Conservation (phyloP, 2,888 invertebrate genomes). For the Aquatica leii region DNA sequence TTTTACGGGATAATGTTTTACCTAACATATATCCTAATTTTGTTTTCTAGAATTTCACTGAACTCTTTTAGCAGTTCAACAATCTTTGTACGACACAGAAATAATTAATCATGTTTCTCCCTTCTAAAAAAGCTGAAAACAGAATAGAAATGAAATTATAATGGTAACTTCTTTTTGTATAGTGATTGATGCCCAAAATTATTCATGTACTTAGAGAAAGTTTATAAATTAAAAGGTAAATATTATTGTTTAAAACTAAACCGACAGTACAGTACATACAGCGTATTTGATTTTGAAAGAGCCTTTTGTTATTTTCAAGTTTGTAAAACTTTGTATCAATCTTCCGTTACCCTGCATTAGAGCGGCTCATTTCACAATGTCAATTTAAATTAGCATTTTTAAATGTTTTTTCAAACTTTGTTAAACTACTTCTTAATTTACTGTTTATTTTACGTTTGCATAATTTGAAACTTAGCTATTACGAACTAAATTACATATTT, state of each 20-base stretch:
- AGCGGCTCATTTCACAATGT: slow-evolving; percentile 50
- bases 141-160: too few relatives aligned
- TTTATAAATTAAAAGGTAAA: slow-evolving; percentile 33
- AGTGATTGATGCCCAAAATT: slow-evolving; percentile 25
- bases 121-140: too few relatives aligned
- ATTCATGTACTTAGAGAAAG: slow-evolving; percentile 20
- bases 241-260: slow-evolving; percentile 41
- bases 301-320: slow-evolving; percentile 35
- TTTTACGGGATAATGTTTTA: too few relatives aligned
- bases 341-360: slow-evolving; percentile 46
- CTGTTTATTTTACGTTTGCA: slow-evolving; percentile 45
- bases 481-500: slow-evolving; percentile 34
- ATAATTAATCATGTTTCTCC: too few relatives aligned
- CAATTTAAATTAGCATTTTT: slow-evolving; percentile 54
- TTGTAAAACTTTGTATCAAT: slow-evolving; percentile 42
- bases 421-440: slow-evolving; percentile 45
- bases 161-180: too few relatives aligned
- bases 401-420: slow-evolving; percentile 51
- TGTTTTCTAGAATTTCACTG: too few relatives aligned
- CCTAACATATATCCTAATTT: too few relatives aligned
- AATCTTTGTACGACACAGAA: too few relatives aligned
- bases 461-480: slow-evolving; percentile 42
- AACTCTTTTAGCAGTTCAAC: too few relatives aligned
- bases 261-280: slow-evolving; percentile 33
- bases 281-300: slow-evolving; percentile 35